A percentile compares a stretch with the other conserved stretches of the same genome.
phyloP scores from a whole-genome alignment of 2,113 vertebrate species.

The Pseudorhombus dupliciocellatus region DNA sequence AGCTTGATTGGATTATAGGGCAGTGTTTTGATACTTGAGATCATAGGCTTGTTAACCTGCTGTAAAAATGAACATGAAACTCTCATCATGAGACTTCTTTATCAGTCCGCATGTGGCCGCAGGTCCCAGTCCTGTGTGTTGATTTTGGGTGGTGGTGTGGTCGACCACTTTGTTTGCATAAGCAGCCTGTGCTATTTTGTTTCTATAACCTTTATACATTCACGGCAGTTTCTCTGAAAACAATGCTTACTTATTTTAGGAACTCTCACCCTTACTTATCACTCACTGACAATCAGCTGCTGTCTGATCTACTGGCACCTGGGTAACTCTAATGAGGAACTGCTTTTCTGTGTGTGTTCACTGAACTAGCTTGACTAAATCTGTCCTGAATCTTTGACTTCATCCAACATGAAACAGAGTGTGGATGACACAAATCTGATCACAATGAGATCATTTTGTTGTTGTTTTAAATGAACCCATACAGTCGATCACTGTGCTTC shows the following conservation, averaged over 20 bases:
- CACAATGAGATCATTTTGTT: no score
- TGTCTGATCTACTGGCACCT: not conserved
- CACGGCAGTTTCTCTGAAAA: not conserved
- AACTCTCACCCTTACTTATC: not conserved
- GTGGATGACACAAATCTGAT: no score
- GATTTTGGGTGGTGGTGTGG: not conserved
- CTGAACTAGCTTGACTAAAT: not conserved
- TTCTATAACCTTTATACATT: conserved; percentile 12
- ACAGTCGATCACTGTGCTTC: not conserved
- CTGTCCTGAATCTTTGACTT: no score
- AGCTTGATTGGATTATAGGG: not conserved
- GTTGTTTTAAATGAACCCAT: no score
- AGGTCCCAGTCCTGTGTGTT: not conserved
- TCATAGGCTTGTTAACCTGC: not conserved
- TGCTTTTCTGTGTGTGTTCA: not conserved
- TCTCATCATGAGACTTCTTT: not conserved
- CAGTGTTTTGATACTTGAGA: not conserved
- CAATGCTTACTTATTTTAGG: not conserved
- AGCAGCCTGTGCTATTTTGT: not conserved
- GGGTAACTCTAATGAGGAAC: not conserved
- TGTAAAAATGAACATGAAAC: not conserved
- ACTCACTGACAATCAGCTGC: not conserved
- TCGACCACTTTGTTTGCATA: not conserved
- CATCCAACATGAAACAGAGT: no score
- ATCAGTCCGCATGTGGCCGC: not conserved